A percentile compares a stretch with the other conserved stretches of the same genome.
Evolutionary conservation across 2,888 invertebrate species (phyloP).

Genomic region (Cheilosia vernalis): DNA sequence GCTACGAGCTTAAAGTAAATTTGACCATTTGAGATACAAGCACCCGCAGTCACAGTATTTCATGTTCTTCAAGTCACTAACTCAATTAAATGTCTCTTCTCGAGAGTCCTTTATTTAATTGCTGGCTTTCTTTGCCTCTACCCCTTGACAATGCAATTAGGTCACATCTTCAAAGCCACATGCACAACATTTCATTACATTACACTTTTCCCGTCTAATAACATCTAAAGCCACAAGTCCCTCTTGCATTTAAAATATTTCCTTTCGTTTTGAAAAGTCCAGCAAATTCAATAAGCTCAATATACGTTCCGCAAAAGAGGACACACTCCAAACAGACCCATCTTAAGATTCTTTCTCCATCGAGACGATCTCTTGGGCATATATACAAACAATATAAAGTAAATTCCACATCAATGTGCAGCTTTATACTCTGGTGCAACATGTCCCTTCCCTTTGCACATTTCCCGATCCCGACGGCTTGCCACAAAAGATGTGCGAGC

Average conservation of each 20-base stretch:
- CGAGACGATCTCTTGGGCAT: conserved; percentile 52
- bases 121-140: not conserved
- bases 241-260: conserved; percentile 25
- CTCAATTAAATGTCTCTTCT: too few relatives aligned
- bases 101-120: too few relatives aligned
- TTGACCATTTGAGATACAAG: too few relatives aligned
- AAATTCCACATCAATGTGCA: conserved; percentile 63
- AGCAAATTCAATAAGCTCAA: conserved; percentile 55
- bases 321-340: conserved; percentile 10
- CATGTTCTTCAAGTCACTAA: too few relatives aligned
- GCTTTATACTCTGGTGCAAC: conserved; percentile 53
- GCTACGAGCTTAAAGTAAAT: too few relatives aligned
- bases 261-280: conserved; percentile 29
- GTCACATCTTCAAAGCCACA: conserved; percentile 8
- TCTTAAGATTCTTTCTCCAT: conserved; percentile 17
- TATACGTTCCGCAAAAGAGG: conserved; percentile 25
- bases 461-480: conserved; percentile 5
- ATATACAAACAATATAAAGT: conserved; percentile 46
- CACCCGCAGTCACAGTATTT: too few relatives aligned
- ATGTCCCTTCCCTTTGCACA: conserved; percentile 48
- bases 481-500: conserved; percentile 23
- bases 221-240: conserved; percentile 38
- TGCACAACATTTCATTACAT: conserved; percentile 11
- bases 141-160: conserved; percentile 14
- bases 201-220: conserved; percentile 9